phyloP scores from a whole-genome alignment of 2,113 vertebrate genomes.

The Tachycineta bicolor region DNA sequence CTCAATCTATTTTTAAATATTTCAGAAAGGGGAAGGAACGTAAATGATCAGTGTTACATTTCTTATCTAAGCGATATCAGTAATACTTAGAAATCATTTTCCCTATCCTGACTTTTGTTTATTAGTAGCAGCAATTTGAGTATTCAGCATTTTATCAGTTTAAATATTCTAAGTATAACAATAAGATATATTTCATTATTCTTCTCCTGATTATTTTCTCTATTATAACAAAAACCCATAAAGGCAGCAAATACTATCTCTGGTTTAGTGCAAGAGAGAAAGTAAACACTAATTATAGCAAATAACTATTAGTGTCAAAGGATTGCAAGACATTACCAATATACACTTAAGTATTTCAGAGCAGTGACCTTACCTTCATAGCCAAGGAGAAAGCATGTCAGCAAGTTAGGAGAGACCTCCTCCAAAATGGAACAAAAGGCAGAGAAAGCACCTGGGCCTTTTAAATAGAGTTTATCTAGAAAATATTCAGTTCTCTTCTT shows the following conservation, averaged over 20 bases:
- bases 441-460: slow-evolving; percentile 84
- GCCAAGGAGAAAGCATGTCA: slow-evolving; percentile 86
- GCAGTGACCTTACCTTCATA: slow-evolving; percentile 83
- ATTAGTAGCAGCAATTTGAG: background rate
- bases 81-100: background rate
- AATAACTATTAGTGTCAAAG: slow-evolving; percentile 56
- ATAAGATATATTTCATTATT: background rate
- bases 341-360: slow-evolving; percentile 58
- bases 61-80: background rate
- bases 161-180: background rate
- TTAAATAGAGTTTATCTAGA: slow-evolving; percentile 82
- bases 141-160: background rate
- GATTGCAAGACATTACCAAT: slow-evolving; percentile 57
- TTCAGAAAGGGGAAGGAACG: background rate
- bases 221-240: background rate
- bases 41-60: background rate
- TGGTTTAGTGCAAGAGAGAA: slow-evolving; percentile 31
- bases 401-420: slow-evolving; percentile 87
- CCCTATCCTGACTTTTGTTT: background rate
- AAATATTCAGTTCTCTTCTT: slow-evolving; percentile 79
- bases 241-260: background rate
- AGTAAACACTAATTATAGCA: slow-evolving; percentile 70
- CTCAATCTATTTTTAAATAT: background rate
- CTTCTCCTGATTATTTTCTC: background rate
- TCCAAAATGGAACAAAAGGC: slow-evolving; percentile 88